A percentile compares a stretch with the other conserved stretches of the same genome.
Evolutionary conservation across 2,113 vertebrate genomes (phyloP).

Genomic region (Morone saxatilis): DNA sequence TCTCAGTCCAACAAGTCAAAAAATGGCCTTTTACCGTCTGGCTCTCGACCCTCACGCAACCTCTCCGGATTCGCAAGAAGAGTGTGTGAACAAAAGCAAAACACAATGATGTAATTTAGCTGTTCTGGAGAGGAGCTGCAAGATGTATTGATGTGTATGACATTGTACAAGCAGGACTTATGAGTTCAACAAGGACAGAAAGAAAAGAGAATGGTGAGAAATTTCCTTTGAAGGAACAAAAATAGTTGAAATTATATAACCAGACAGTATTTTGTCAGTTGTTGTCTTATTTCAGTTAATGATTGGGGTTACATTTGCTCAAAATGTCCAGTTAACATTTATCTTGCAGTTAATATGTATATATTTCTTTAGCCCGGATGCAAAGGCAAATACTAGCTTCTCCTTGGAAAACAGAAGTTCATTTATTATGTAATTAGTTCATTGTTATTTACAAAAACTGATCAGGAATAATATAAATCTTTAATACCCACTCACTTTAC

Average conservation of each 20-base stretch:
- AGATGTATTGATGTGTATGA: neutral
- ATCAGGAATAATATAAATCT: no score
- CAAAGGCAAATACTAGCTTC: neutral
- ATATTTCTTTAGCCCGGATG: neutral
- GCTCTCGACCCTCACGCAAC: neutral
- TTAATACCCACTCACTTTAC: no score
- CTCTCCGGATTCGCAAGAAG: neutral
- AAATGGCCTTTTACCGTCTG: neutral
- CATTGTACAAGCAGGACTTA: neutral
- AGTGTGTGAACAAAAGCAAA: neutral
- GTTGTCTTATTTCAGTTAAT: neutral
- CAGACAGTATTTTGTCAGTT: neutral
- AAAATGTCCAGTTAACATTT: neutral
- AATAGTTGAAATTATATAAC: neutral
- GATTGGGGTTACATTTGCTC: neutral
- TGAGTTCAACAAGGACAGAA: neutral
- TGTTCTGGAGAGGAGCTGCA: neutral
- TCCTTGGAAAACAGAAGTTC: neutral
- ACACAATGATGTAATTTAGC: neutral
- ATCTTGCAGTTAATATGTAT: neutral
- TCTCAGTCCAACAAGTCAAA: no score
- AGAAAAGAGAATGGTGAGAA: neutral
- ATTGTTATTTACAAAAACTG: no score
- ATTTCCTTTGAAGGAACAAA: neutral
- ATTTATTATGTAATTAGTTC: neutral